These are phyloP conservation scores for Tarsius wallacei DNA, from an alignment of 2,797 vertebrate genomes.

Conservation along the genomic window DNA sequence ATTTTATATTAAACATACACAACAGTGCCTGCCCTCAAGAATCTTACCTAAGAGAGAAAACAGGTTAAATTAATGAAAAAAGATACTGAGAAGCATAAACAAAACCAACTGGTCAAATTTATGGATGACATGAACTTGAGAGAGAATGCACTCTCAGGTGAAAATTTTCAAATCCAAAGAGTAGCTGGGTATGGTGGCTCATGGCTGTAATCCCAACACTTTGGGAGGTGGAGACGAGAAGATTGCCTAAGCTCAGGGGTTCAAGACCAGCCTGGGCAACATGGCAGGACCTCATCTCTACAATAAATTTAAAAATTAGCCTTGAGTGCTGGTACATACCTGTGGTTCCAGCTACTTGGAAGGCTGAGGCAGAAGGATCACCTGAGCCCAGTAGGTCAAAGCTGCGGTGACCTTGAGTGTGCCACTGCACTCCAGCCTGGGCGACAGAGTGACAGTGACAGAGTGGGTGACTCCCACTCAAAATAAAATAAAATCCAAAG, in stretches of 20 bases:
- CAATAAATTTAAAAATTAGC: too few relatives aligned
- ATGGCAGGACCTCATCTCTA: neutral
- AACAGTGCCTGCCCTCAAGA: conserved; percentile 22
- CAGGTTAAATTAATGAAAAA: neutral
- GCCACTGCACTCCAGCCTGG: too few relatives aligned
- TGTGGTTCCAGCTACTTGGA: too few relatives aligned
- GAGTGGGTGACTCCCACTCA: too few relatives aligned
- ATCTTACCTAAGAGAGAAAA: conserved; percentile 60
- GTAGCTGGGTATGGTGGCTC: neutral
- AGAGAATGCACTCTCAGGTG: conserved; percentile 39
- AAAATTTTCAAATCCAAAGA: conserved; percentile 25
- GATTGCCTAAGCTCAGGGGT: neutral
- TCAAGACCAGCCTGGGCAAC: neutral
- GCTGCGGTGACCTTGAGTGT: too few relatives aligned
- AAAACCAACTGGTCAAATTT: conserved; percentile 30
- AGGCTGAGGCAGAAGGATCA: too few relatives aligned
- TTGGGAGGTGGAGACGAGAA: neutral
- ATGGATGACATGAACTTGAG: conserved; percentile 25
- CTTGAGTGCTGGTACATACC: too few relatives aligned
- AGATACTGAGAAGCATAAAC: conserved; percentile 30
- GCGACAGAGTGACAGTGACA: too few relatives aligned
- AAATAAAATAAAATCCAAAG: conserved; percentile 1
- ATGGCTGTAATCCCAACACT: too few relatives aligned
- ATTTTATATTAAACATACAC: conserved; percentile 37
- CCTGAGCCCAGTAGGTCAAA: too few relatives aligned